phyloP scores from a whole-genome alignment of 37 sponge, comb jelly and placozoan species.

The Dysidea cf. avara region DNA sequence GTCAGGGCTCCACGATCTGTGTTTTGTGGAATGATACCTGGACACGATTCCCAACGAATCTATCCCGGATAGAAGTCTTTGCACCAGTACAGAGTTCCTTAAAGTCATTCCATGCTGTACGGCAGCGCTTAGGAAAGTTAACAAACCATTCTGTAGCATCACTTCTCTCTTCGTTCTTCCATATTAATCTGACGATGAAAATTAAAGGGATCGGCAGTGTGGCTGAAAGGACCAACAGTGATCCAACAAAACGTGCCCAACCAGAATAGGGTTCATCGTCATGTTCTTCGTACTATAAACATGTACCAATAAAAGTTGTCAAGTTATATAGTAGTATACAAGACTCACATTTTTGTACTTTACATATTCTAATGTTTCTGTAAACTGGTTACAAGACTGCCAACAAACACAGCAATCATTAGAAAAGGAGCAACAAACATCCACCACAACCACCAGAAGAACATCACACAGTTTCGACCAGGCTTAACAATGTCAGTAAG shows the following conservation, averaged over 20 bases:
- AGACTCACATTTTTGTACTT: constrained; percentile 42
- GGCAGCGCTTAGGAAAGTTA: not conserved
- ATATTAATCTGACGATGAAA: constrained; percentile 54
- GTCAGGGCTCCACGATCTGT: no score
- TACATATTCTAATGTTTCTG: constrained; percentile 61
- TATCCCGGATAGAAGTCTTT: no score
- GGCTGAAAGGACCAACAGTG: constrained; percentile 62
- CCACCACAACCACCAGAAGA: constrained; percentile 78
- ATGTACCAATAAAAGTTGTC: no score
- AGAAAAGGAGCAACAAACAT: constrained; percentile 72
- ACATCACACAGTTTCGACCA: constrained; percentile 10
- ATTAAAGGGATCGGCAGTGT: constrained; percentile 69
- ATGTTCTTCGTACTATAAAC: constrained; percentile 37
- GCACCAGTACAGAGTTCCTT: no score
- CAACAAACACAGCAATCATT: constrained; percentile 79
- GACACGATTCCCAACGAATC: no score
- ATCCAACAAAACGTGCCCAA: constrained; percentile 79
- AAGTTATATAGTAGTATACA: no score
- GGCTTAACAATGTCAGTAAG: constrained; percentile 17
- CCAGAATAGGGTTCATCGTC: constrained; percentile 41
- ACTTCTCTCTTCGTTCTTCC: constrained; percentile 26
- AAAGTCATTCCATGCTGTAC: no score
- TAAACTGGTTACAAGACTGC: constrained; percentile 55
- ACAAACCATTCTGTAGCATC: constrained; percentile 29
- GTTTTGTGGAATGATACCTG: no score